A percentile compares a stretch with the other conserved stretches of the same genome.
Conservation (phyloP, 2,797 vertebrate species). For the Rhynchonycteris naso region DNA sequence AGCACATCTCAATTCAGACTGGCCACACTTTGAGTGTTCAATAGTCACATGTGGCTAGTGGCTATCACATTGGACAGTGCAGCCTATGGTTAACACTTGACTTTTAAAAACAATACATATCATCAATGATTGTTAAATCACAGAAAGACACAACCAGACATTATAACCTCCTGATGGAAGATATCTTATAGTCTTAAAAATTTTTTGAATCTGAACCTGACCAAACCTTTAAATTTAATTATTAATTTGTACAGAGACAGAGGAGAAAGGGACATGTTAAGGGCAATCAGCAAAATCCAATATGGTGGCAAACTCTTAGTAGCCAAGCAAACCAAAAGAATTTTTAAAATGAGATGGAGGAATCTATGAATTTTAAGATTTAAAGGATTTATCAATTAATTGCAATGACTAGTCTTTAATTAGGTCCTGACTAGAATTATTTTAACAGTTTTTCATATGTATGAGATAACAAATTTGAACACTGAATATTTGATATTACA, state of each 20-base stretch:
- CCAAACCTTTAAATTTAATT: not conserved
- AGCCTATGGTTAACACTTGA: not conserved
- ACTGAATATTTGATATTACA: not conserved
- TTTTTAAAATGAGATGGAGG: conserved; percentile 6
- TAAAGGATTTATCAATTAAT: conserved; percentile 12
- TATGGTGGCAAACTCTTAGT: not conserved
- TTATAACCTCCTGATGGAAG: not conserved
- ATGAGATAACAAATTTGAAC: conserved; percentile 7
- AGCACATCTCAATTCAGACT: conserved; percentile 53
- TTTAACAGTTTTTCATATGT: conserved; percentile 6
- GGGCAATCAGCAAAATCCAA: conserved; percentile 15
- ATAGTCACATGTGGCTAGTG: not conserved
- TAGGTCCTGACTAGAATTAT: conserved; percentile 24
- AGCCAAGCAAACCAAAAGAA: conserved; percentile 21
- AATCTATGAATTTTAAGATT: conserved; percentile 8
- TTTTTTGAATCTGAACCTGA: not conserved
- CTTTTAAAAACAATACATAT: conserved; percentile 43
- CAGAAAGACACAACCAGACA: conserved; percentile 2
- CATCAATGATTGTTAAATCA: conserved; percentile 28
- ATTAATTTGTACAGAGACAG: conserved; percentile 29
- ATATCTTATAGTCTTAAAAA: not conserved
- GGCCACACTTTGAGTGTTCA: conserved; percentile 38
- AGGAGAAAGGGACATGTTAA: conserved; percentile 9
- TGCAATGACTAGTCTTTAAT: not conserved
- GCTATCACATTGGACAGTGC: not conserved